Percentiles rank a stretch among this genome's conserved stretches.
Conservation (phyloP, 2,888 invertebrate species). For the Autographa pulchrina region DNA sequence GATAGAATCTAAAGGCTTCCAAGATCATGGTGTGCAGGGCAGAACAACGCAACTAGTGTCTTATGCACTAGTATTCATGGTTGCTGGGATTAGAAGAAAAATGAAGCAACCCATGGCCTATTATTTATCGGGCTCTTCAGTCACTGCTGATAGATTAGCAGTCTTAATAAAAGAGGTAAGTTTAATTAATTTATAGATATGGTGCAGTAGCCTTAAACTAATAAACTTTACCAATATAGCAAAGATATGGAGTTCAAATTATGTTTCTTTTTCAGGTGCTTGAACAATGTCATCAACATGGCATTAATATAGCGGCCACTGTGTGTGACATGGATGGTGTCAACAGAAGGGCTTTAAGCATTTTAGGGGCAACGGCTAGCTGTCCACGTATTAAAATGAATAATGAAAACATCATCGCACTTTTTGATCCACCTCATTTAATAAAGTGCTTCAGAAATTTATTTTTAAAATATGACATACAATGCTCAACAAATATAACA, state of each 20-base stretch:
- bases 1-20: not conserved
- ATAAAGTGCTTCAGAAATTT: not conserved
- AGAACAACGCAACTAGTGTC: not conserved
- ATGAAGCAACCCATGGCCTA: not conserved
- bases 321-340: not conserved
- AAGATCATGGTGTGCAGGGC: not conserved
- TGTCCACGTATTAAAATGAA: not conserved
- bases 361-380: not conserved
- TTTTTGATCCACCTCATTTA: not conserved
- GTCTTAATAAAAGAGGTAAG: not conserved
- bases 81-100: not conserved
- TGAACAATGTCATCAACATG: not conserved
- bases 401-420: not conserved
- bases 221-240: no score
- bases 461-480: not conserved
- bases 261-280: not conserved
- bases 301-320: not conserved
- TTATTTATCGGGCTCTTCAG: not conserved
- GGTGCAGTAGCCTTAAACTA: no score
- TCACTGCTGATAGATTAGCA: not conserved
- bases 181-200: not conserved
- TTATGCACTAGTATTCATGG: not conserved
- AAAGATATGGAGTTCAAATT: no score
- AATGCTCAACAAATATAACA: not conserved
- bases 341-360: not conserved